Evolutionary conservation across 2,113 vertebrate genomes (phyloP).

Genomic region (Takifugu bimaculatus): DNA sequence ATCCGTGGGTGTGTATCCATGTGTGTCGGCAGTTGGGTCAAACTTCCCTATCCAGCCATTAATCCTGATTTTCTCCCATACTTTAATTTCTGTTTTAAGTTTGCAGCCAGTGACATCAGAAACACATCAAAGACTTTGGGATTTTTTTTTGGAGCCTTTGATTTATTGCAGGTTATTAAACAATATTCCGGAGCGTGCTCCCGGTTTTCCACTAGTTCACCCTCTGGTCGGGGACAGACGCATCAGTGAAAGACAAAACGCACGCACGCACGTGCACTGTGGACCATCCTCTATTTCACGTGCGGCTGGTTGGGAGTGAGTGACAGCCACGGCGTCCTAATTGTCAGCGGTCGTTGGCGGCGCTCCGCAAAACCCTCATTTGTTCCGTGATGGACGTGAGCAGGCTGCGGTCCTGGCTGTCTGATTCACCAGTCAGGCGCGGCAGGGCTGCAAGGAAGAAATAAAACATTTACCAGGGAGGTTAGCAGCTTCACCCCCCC

Average conservation of each 20-base stretch:
- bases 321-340: constrained; percentile 31
- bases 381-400: constrained; percentile 26
- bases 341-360: constrained; percentile 21
- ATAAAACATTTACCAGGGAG: no score
- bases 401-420: constrained; percentile 21
- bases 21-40: neutral
- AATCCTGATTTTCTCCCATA: neutral
- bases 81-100: neutral
- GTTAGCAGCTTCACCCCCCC: no score
- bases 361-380: constrained; percentile 9
- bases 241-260: constrained; percentile 8
- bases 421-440: constrained; percentile 29
- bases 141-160: neutral
- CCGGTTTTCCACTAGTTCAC: neutral
- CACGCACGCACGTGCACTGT: no score
- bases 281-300: no score
- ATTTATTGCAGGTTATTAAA: constrained; percentile 14
- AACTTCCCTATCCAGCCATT: neutral
- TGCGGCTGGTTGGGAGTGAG: constrained; percentile 13
- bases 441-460: neutral
- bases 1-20: neutral
- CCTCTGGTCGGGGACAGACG: neutral
- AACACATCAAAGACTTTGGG: constrained; percentile 4
- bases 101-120: neutral
- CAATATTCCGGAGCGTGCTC: neutral